Evolutionary conservation across 2,113 vertebrate genomes (phyloP), one percentile per base, ranked within the genome.

Genomic region (Lasiurus cinereus): DNA sequence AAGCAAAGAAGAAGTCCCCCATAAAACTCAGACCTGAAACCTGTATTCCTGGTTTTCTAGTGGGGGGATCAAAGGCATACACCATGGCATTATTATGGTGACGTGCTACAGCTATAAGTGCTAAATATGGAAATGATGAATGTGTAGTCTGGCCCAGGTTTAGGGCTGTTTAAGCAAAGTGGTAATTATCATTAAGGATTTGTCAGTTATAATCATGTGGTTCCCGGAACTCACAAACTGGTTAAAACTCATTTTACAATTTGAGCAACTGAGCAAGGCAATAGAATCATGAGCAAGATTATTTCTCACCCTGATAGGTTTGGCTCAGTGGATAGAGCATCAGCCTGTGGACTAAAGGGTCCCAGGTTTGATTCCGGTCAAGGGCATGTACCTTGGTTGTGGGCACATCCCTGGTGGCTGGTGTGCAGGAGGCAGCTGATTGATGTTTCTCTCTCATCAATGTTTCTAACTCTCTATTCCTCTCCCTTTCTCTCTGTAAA

Each of bases 251-350:
- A 70, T 74, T 92, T 74, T 27, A 31, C 4, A 88, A 78, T 62
- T 33, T 70, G 33, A 39, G 46, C 83, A 93, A 92, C n/a, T 93
- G 39, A 96, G 31, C 22, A 90, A 88, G 29, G 8, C 19, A n/a
- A n/a, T 0, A 62, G 31, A 67, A 88, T 67, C 14, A 74, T 15
- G 86, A 89, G 21, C 5, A 92, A 88, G 66, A 79, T 67, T 56
- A 39, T 86, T 62, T 73, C 52, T 94, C n/a, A 39, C 39, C 39
- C 39, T 39, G 39, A 39, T 39, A 5, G 39, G 39, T 39, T 39
- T 39, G 39, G 39, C 5, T 39, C 39, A 39, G 39, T 39, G 39
- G 39, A 39, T 39, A 39, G 39, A 39, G 39, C 39, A 39, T 39
- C 39, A 39, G 39, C 39, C 39, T 39, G 39, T 39, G 39, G 39